These are phyloP conservation scores for Cryptomyrus ogoouensis DNA, from an alignment of 2,113 vertebrate species.

Conservation along the genomic window DNA sequence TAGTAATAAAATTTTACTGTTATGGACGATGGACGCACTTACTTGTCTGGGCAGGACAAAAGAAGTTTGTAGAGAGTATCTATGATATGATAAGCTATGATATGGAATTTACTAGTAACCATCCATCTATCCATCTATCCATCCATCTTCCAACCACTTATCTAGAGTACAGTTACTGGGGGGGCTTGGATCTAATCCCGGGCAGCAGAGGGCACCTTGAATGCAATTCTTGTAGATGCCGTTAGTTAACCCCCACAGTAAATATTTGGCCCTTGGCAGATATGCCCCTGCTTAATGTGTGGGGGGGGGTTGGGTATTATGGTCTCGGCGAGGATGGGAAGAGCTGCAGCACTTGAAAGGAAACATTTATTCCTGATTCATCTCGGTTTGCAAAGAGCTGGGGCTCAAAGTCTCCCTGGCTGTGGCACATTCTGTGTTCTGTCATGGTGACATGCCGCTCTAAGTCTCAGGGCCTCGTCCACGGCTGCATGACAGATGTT, in stretches of 20 bases:
- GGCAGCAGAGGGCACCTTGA: neutral
- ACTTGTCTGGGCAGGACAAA: neutral
- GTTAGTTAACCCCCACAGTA: neutral
- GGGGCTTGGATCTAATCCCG: neutral
- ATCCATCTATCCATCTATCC: neutral
- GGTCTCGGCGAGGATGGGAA: neutral
- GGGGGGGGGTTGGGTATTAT: neutral
- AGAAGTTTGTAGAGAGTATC: neutral
- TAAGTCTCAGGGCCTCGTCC: neutral
- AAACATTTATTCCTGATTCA: neutral
- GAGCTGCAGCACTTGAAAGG: neutral
- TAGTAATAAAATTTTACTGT: neutral
- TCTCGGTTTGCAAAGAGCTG: neutral
- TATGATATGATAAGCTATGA: neutral
- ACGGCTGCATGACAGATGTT: neutral
- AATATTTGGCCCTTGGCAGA: neutral
- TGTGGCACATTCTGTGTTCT: neutral
- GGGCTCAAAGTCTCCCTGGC: neutral
- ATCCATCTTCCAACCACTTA: neutral
- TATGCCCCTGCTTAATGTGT: neutral
- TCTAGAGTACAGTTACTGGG: neutral
- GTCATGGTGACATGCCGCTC: neutral
- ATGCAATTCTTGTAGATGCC: neutral
- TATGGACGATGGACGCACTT: neutral
- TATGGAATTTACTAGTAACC: neutral